A percentile compares a stretch with the other conserved stretches of the same genome.
Evolutionary conservation across 2,888 invertebrate genomes (phyloP).

Genomic region (Eupithecia pulchellata): DNA sequence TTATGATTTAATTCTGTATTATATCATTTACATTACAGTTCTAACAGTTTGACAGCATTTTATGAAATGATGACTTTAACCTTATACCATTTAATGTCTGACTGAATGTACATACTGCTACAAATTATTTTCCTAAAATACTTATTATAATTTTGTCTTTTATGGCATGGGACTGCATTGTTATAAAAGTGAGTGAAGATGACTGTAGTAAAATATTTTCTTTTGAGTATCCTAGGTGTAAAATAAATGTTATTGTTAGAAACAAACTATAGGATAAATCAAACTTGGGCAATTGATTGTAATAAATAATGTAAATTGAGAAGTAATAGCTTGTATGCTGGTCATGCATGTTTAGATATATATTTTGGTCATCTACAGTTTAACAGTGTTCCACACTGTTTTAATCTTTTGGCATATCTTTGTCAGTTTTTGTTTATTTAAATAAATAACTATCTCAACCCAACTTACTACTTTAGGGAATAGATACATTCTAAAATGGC

Average conservation of each 20-base stretch:
- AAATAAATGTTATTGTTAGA: conserved; percentile 42
- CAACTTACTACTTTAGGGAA: neutral
- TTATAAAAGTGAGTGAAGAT: conserved; percentile 33
- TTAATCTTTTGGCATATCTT: neutral
- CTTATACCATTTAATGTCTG: conserved; percentile 13
- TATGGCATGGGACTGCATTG: conserved; percentile 37
- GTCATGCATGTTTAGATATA: conserved; percentile 25
- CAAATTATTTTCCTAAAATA: conserved; percentile 25
- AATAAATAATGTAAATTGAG: conserved; percentile 28
- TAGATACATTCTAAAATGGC: neutral
- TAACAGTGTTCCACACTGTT: neutral
- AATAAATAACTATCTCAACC: neutral
- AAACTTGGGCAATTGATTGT: conserved; percentile 40
- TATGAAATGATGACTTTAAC: conserved; percentile 14
- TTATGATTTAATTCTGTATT: neutral
- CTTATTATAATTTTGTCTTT: conserved; percentile 27
- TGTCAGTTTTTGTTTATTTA: neutral
- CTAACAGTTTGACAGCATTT: conserved; percentile 22
- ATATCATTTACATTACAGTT: conserved; percentile 9
- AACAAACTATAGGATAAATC: conserved; percentile 40
- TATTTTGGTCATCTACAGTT: conserved; percentile 17
- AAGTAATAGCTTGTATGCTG: conserved; percentile 35
- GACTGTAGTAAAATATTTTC: conserved; percentile 38
- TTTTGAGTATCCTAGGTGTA: conserved; percentile 39
- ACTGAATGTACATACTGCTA: conserved; percentile 17